phyloP scores from a whole-genome alignment of 2,888 invertebrate species.

The Parelbella ahira region DNA sequence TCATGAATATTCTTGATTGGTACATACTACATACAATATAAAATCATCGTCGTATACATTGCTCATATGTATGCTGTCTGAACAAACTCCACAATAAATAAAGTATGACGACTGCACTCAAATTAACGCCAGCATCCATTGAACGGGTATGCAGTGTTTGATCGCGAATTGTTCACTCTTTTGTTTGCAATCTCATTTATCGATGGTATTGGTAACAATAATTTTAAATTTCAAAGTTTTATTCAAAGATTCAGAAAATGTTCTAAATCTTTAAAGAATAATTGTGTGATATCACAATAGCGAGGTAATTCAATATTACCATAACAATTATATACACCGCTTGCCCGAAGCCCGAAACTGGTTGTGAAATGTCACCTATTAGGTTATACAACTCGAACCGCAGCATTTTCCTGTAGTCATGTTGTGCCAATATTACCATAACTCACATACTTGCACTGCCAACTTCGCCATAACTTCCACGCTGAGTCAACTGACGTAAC shows the following conservation, averaged over 20 bases:
- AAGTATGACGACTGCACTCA: constrained; percentile 19
- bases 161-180: constrained; percentile 1
- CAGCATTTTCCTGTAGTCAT: constrained; percentile 23
- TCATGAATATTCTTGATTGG: no score
- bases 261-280: no score
- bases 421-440: constrained; percentile 23
- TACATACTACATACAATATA: no score
- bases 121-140: constrained; percentile 23
- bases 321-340: constrained; percentile 7
- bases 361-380: constrained; percentile 28
- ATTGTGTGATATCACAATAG: no score
- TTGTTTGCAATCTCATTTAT: constrained; percentile 1
- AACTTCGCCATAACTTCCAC: constrained; percentile 27
- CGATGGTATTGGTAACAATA: no score
- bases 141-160: constrained; percentile 9
- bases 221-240: no score
- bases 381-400: constrained; percentile 25
- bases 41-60: no score
- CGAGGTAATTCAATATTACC: constrained; percentile 3
- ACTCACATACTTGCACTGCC: constrained; percentile 19
- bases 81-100: no score
- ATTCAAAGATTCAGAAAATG: no score
- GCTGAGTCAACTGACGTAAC: constrained; percentile 26
- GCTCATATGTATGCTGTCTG: no score
- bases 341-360: constrained; percentile 12